These are phyloP conservation scores for Steromphala cineraria DNA, from an alignment of 2,888 invertebrate genomes.

Conservation along the genomic window DNA sequence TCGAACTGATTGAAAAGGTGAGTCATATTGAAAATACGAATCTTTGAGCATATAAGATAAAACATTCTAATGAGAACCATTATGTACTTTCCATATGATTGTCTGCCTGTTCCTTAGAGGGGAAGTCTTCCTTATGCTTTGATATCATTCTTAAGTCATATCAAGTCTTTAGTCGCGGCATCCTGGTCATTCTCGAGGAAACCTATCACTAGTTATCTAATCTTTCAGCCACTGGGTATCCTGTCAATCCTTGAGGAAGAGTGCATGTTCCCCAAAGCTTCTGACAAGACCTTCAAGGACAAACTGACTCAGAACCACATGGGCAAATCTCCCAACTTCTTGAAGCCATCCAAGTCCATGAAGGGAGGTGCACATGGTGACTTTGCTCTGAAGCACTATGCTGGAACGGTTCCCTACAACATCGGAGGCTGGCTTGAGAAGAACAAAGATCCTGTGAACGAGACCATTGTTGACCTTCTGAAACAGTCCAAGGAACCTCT, in stretches of 20 bases:
- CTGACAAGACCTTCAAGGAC: constrained; percentile 97
- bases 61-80: neutral
- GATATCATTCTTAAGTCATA: too few species aligned
- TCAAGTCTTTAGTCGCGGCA: too few species aligned
- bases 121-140: too few species aligned
- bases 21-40: neutral
- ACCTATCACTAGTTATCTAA: neutral
- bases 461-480: constrained; percentile 98
- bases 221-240: constrained; percentile 98
- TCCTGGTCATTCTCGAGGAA: too few species aligned
- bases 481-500: constrained; percentile 82
- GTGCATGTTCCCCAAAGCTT: constrained; percentile 99
- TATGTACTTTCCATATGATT: neutral
- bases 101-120: neutral
- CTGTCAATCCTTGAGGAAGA: constrained; percentile 99
- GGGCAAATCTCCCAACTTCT: constrained; percentile 83
- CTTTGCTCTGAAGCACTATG: constrained; percentile 99
- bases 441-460: constrained; percentile 99
- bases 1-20: constrained; percentile 82
- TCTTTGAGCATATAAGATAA: too few species aligned
- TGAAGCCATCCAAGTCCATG: constrained; percentile 86
- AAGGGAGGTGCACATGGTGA: constrained; percentile 97
- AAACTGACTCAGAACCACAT: constrained; percentile 99
- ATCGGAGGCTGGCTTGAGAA: constrained; percentile 99
- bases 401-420: constrained; percentile 98